Base-by-base conservation (phyloP, 2,113 vertebrate species). In the Grammomys dolichurus region DNA sequence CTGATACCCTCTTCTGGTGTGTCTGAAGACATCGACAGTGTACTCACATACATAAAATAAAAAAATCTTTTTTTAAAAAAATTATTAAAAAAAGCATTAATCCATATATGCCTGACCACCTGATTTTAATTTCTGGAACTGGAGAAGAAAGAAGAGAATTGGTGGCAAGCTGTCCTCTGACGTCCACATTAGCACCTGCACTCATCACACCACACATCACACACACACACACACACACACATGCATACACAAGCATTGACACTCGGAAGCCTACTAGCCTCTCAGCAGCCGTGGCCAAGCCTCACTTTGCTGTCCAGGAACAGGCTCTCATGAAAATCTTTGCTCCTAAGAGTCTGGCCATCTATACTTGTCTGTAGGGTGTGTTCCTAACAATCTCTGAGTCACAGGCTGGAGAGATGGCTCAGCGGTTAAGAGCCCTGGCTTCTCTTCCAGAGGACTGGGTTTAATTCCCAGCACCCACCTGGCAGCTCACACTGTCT, bases 321-420 rank as follows among this genome's bases (percentile, higher is more conserved):
- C 19, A n/a, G 54, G 36, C 5, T 12, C 36, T 82, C 31, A 9
- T 10, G 51, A 36, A 56, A 56, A 56, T 36, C 51, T 54, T 82
- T 4, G 6, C 12, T 40, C 19, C 20, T 26, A 22, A 48, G 63
- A 91, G 58, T 65, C 81, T 86, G 89, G 85, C 89, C 95, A 40
- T 9, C 69, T 73, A 13, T 48, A 69, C 48, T 33, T 94, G 82
- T 94, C 93, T 96, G 63, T 0, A 82, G 94, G 93, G 91, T 40
- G 96, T 88, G 72, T 86, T 36, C 46, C 33, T 24, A 3, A 22
- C 63, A 88, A 80, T 12, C 0, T 1, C 90, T 93, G 36, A 58
- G 82, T 95, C 87, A 70, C 91, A 36, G 69, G 69, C 69, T 70
- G 69, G 69, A 70, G 69, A 70, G 69, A 70, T 17, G 31, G 69